Percentiles rank a stretch among this genome's conserved stretches.
Conservation (phyloP, 1,140 invertebrate species). For the Bombus sibiricus region DNA sequence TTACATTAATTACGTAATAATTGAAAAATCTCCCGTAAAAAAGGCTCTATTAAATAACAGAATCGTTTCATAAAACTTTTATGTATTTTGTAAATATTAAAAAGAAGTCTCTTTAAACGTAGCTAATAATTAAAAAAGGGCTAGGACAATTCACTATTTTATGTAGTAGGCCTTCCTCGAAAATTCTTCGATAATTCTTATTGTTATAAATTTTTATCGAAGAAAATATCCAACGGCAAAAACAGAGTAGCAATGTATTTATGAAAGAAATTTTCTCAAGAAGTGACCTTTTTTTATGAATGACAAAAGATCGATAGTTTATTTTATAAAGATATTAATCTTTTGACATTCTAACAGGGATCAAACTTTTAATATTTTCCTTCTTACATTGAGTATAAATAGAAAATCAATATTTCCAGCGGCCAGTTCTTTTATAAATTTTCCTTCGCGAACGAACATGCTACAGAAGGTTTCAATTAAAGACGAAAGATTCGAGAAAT, state of each 20-base stretch:
- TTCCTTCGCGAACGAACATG: neutral
- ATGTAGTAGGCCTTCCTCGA: neutral
- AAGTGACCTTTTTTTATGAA: neutral
- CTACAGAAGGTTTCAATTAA: neutral
- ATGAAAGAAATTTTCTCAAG: neutral
- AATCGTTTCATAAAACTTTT: neutral
- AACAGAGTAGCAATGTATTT: neutral
- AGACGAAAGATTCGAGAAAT: neutral
- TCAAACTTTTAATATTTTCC: conserved; percentile 27
- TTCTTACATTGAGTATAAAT: conserved; percentile 24
- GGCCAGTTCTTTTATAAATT: neutral
- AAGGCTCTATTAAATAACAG: no score
- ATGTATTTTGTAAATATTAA: no score
- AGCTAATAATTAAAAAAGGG: no score
- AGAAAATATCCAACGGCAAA: neutral
- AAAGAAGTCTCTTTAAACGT: neutral
- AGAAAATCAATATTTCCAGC: conserved; percentile 24
- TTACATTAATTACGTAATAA: neutral
- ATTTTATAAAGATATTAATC: neutral
- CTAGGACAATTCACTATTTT: neutral
- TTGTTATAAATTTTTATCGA: no score
- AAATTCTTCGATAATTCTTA: neutral
- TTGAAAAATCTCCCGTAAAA: neutral
- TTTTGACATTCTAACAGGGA: neutral
- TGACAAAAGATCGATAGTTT: conserved; percentile 5